Evolutionary conservation across 2,797 vertebrate genomes (phyloP).

Genomic region (Eremophila alpestris): DNA sequence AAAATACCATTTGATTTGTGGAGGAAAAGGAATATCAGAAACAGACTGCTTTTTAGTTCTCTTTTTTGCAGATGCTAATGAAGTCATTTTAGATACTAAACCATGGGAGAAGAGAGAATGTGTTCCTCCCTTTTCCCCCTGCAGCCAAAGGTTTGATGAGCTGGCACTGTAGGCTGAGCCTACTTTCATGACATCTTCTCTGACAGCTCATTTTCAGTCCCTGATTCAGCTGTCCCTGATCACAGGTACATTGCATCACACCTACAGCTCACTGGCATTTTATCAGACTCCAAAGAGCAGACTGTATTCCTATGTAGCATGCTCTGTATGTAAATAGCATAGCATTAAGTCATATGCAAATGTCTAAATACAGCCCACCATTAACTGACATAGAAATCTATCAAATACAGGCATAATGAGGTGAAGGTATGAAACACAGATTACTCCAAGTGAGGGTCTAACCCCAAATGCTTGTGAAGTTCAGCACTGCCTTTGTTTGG

Average conservation of each 20-base stretch:
- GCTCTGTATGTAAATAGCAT: not conserved
- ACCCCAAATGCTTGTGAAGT: not conserved
- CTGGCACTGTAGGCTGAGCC: not conserved
- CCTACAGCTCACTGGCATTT: not conserved
- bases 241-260: not conserved
- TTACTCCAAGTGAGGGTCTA: not conserved
- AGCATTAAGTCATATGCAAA: not conserved
- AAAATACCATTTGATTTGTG: not conserved
- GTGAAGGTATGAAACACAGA: not conserved
- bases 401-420: not conserved
- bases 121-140: not conserved
- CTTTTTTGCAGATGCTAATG: not conserved
- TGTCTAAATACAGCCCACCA: not conserved
- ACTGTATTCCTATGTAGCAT: not conserved
- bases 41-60: not conserved
- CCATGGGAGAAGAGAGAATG: fast-evolving
- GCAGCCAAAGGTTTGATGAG: not conserved
- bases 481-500: not conserved
- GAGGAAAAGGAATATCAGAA: not conserved
- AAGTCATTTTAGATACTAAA: not conserved
- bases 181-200: not conserved
- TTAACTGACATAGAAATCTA: not conserved
- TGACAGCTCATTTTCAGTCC: not conserved
- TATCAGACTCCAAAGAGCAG: not conserved
- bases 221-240: not conserved